Evolutionary conservation across 2,797 vertebrate genomes (phyloP).

Genomic region (Simalia tracyae): DNA sequence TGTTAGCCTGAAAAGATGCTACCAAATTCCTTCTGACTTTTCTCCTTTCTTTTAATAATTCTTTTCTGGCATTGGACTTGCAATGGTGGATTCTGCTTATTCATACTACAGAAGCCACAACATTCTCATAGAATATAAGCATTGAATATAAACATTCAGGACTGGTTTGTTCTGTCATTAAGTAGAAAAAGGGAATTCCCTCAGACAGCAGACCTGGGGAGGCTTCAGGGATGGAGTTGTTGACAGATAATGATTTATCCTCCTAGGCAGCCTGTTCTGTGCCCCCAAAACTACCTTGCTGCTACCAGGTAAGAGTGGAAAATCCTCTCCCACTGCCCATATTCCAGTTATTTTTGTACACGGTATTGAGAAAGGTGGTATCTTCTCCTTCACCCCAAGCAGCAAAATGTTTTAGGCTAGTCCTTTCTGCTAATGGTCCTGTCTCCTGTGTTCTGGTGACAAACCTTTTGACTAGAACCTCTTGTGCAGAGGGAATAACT

Average conservation of each 20-base stretch:
- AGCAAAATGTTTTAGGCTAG: not conserved
- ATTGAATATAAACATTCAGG: not conserved
- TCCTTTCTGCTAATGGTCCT: not conserved
- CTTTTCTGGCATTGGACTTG: not conserved
- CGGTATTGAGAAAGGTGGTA: no score
- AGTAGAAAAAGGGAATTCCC: no score
- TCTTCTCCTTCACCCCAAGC: not conserved
- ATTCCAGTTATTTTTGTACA: not conserved
- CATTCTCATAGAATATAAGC: not conserved
- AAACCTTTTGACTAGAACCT: not conserved
- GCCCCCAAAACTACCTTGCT: not conserved
- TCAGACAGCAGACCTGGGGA: not conserved
- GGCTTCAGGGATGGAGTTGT: no score
- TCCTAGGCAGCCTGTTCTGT: not conserved
- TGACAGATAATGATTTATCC: not conserved
- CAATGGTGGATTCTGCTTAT: not conserved
- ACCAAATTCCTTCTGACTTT: not conserved
- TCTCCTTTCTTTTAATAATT: not conserved
- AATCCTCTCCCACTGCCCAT: not conserved
- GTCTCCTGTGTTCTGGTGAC: not conserved
- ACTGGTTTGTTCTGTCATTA: not conserved
- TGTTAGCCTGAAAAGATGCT: not conserved
- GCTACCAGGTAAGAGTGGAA: not conserved
- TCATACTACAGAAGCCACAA: constrained; percentile 10
- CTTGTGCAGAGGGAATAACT: not conserved